A percentile compares a stretch with the other conserved stretches of the same genome.
These are phyloP conservation scores for Aleiodes leptofemur DNA, from an alignment of 2,888 invertebrate genomes.

Conservation along the genomic window DNA sequence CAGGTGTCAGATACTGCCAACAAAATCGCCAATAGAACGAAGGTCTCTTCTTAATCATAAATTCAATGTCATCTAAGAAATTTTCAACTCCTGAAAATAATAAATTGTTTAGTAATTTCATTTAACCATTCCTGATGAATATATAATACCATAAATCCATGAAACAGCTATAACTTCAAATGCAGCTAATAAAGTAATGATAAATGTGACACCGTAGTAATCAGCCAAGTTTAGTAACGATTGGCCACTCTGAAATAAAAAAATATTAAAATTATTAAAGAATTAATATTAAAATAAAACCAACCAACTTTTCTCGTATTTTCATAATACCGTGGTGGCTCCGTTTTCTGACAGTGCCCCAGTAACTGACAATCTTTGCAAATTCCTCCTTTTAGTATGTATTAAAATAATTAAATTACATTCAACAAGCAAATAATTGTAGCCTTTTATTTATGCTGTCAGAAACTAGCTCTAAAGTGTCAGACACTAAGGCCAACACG, in stretches of 20 bases:
- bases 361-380: too few relatives aligned
- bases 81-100: slow-evolving; percentile 77
- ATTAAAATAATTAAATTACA: too few relatives aligned
- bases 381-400: too few relatives aligned
- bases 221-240: slow-evolving; percentile 74
- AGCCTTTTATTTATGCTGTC: too few relatives aligned
- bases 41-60: slow-evolving; percentile 84
- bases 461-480: too few relatives aligned
- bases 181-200: slow-evolving; percentile 73
- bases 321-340: too few relatives aligned
- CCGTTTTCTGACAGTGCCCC: too few relatives aligned
- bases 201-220: slow-evolving; percentile 72
- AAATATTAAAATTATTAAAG: slow-evolving; percentile 71
- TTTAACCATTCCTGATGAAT: not conserved
- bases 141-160: slow-evolving; percentile 73
- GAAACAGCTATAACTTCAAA: slow-evolving; percentile 73
- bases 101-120: too few relatives aligned
- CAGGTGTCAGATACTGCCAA: slow-evolving; percentile 85
- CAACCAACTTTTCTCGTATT: too few relatives aligned
- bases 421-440: too few relatives aligned
- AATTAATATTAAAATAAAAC: too few relatives aligned
- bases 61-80: slow-evolving; percentile 85
- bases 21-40: slow-evolving; percentile 87
- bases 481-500: too few relatives aligned
- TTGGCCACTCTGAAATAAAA: slow-evolving; percentile 72